Evolutionary conservation across 2,797 vertebrate species (phyloP).

Genomic region (Coregonus ussuriensis): DNA sequence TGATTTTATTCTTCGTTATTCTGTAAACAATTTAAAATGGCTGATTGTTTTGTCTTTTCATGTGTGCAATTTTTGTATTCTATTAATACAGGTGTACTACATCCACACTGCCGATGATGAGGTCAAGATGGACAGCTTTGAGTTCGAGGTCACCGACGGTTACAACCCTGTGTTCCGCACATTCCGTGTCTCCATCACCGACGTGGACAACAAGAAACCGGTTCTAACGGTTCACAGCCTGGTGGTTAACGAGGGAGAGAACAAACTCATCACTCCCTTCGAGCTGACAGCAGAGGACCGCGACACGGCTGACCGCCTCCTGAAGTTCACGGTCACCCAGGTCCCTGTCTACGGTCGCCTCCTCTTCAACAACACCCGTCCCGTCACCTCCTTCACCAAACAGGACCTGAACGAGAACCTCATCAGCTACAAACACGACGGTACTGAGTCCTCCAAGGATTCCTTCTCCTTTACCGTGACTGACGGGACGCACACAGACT

Average conservation of each 20-base stretch:
- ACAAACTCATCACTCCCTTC: conserved; percentile 93
- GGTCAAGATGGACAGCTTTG: conserved; percentile 97
- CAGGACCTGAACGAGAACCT: conserved; percentile 95
- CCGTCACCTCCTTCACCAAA: conserved; percentile 86
- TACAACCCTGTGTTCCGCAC: conserved; percentile 95
- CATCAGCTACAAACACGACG: conserved; percentile 94
- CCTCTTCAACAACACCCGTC: conserved; percentile 83
- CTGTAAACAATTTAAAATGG: not conserved
- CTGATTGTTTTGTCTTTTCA: not conserved
- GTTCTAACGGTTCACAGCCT: conserved; percentile 87
- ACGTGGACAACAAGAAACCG: conserved; percentile 96
- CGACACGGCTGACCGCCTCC: conserved; percentile 84
- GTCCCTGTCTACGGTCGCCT: conserved; percentile 88
- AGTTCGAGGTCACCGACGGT: conserved; percentile 96
- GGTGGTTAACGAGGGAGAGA: conserved; percentile 84
- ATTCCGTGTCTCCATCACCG: conserved; percentile 91
- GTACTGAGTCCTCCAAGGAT: conserved; percentile 85
- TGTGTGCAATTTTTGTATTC: not conserved
- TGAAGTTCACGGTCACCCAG: conserved; percentile 90
- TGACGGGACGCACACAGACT: conserved; percentile 92
- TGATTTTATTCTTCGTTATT: not conserved
- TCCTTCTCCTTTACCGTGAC: conserved; percentile 95
- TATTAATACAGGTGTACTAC: conserved; percentile 79
- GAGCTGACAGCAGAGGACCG: conserved; percentile 93
- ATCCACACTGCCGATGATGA: conserved; percentile 94